Percentiles rank a stretch among this genome's conserved stretches.
phyloP scores from a whole-genome alignment of 2,888 invertebrate genomes.

The Seira musarum region DNA sequence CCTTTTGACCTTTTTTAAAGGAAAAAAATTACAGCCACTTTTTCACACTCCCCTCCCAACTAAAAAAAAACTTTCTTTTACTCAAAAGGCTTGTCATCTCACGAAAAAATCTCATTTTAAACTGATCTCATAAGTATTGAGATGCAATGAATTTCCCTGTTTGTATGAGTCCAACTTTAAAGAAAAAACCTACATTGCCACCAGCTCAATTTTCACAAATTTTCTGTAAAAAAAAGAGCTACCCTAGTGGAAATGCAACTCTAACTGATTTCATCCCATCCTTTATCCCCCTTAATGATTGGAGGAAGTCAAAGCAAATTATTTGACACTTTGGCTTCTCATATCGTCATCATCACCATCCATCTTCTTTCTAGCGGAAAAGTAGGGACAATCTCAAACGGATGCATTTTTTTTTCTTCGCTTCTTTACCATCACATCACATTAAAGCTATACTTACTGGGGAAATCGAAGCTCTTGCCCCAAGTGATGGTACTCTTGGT shows the following conservation, averaged over 20 bases:
- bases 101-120: conserved; percentile 48
- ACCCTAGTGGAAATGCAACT: conserved; percentile 13
- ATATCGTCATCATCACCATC: conserved; percentile 50
- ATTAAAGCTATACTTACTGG: conserved; percentile 47
- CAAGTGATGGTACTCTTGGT: neutral
- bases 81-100: no score
- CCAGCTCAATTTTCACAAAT: no score
- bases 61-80: no score
- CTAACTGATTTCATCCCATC: conserved; percentile 31
- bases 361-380: conserved; percentile 19
- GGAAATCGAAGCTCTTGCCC: conserved; percentile 13
- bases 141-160: conserved; percentile 52
- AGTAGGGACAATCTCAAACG: conserved; percentile 20
- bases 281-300: conserved; percentile 36
- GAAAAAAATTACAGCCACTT: no score
- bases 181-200: conserved; percentile 14
- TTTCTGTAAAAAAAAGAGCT: conserved; percentile 12
- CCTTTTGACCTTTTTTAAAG: no score
- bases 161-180: conserved; percentile 15
- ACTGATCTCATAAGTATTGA: conserved; percentile 48
- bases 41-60: no score
- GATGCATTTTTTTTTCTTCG: conserved; percentile 14
- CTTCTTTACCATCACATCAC: conserved; percentile 37
- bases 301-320: conserved; percentile 54
- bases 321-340: conserved; percentile 54